Base-by-base conservation (phyloP, 2,888 invertebrate genomes). In the Pollenia griseotomentosa region DNA sequence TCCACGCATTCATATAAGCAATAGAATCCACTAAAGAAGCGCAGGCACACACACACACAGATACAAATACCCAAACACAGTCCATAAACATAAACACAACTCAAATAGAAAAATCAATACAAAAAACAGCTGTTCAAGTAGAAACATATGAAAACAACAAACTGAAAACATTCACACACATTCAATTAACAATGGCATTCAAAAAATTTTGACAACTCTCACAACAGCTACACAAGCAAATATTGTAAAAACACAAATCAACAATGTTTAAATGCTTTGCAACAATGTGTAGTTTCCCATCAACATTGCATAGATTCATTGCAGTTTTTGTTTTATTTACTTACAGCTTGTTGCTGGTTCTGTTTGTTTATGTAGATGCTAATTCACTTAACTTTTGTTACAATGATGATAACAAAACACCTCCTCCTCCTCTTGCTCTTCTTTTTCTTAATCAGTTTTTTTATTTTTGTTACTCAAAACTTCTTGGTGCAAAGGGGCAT, bases 71-170 rank as follows among this genome's bases (percentile, higher is more conserved):
- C 44, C 33, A 33, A 33, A 2, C 16, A 68, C 57, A 65, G 23
- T 55, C 65, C 42, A 51, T 8, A 23, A 2, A 11, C 8, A 23
- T 71, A 66, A 53, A 53, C 71, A 66, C 6, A 33, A 33, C 59
- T 42, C 65, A 33, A 53, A 23, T 12, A 33, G 33, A 5, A 61
- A 68, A 86, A 86, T 53, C 86, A 83, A 80, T 84, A 87, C 84
- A 87, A 87, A 87, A 81, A 83, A 68, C 87, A 87, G 87, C 87
- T 87, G 87, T 81, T 87, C 48, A 23, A 75, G 70, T 42, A 59
- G 12, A 40, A 7, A 11, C 48, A 61, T 16, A 10, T 9, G 23
- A 46, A 75, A 8, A 11, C 40, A 83, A 70, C 55, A 61, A 14
- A 57, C 23, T 66, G 7, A 23, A 9, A 42, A 44, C 9, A 42